Evolutionary conservation across 2,797 vertebrate species (phyloP).

Genomic region (Molothrus aeneus): DNA sequence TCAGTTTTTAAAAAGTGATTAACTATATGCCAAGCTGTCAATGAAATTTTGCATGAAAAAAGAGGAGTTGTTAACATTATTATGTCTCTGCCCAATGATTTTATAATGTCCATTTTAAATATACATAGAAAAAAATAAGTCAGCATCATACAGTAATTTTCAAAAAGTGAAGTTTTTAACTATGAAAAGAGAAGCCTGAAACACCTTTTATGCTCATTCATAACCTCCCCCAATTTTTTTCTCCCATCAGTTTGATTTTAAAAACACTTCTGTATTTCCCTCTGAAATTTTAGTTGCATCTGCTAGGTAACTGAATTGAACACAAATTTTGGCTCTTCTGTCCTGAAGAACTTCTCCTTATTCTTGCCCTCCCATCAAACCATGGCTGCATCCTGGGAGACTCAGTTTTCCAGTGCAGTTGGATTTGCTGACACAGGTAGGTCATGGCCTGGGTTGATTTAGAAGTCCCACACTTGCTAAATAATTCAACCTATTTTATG

Average conservation of each 20-base stretch:
- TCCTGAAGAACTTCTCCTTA: background rate
- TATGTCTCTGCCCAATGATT: background rate
- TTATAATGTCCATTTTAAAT: background rate
- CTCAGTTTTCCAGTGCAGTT: background rate
- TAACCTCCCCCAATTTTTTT: fast-evolving
- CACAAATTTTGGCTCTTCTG: background rate
- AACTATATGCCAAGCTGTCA: constrained; percentile 24
- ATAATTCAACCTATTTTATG: constrained; percentile 31
- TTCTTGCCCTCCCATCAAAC: background rate
- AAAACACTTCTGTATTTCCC: background rate
- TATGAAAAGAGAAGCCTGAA: background rate
- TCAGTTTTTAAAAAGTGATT: constrained; percentile 36
- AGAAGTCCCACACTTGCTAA: background rate
- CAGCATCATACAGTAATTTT: background rate
- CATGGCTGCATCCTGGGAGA: background rate
- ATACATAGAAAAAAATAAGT: background rate
- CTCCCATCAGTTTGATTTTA: background rate
- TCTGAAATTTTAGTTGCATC: background rate
- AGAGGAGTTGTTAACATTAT: constrained; percentile 11
- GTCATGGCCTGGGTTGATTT: background rate
- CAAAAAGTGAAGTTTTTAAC: background rate
- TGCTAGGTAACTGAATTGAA: background rate
- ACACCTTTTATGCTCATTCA: background rate
- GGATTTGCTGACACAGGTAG: background rate
- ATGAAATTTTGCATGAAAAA: constrained; percentile 54